Evolutionary conservation across 1,140 invertebrate species (phyloP).

Genomic region (Drosophila mayri): DNA sequence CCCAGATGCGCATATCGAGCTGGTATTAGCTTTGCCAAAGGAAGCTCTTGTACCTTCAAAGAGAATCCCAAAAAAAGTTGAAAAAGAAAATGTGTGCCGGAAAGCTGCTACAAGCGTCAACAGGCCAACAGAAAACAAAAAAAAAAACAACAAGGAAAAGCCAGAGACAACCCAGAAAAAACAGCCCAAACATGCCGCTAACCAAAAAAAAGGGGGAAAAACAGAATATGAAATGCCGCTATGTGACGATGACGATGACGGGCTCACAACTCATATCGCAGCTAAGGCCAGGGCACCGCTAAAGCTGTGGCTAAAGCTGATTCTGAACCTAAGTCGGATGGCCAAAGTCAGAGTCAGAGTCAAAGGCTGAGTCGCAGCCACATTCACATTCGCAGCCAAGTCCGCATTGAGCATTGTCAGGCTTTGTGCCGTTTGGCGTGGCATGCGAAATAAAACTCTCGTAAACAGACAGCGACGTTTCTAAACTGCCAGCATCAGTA

Average conservation of each 20-base stretch:
- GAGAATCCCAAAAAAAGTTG: constrained; percentile 27
- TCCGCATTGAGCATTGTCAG: constrained; percentile 67
- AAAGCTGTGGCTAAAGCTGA: constrained; percentile 26
- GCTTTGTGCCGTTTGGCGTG: constrained; percentile 73
- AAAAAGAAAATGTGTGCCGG: constrained; percentile 26
- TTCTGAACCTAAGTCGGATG: constrained; percentile 31
- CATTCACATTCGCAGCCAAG: constrained; percentile 27
- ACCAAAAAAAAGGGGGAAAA: constrained; percentile 21
- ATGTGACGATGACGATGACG: constrained; percentile 64
- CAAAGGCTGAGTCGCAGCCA: constrained; percentile 45
- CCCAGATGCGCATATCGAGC: constrained; percentile 54
- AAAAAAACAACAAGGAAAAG: constrained; percentile 10
- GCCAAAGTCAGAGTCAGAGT: constrained; percentile 32
- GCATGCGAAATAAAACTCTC: constrained; percentile 79
- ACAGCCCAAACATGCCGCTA: constrained; percentile 33
- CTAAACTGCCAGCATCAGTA: constrained; percentile 56
- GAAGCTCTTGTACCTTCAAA: constrained; percentile 19
- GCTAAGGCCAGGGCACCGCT: constrained; percentile 20
- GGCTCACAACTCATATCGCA: constrained; percentile 70
- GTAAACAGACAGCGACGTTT: constrained; percentile 77
- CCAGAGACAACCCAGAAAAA: constrained; percentile 61
- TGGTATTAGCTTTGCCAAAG: constrained; percentile 37
- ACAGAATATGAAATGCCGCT: constrained; percentile 63
- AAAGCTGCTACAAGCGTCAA: constrained; percentile 74
- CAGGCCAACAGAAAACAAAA: constrained; percentile 37